Conservation (phyloP, 2,113 vertebrate genomes). For the Antechinus flavipes region DNA sequence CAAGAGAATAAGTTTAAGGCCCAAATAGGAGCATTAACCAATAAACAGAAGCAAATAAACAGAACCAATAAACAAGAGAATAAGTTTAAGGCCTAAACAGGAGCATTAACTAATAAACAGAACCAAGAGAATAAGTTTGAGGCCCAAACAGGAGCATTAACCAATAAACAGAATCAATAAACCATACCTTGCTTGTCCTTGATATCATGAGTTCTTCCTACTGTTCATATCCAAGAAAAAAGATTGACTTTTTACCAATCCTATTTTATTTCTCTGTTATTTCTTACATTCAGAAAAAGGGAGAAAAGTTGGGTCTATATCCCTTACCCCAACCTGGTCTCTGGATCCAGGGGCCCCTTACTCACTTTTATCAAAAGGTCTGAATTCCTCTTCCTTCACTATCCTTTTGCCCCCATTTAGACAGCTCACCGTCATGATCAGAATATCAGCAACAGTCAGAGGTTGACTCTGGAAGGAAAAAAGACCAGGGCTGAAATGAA, state of each 20-base stretch:
- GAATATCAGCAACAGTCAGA: slow-evolving; percentile 52
- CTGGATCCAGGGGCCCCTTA: slow-evolving; percentile 7
- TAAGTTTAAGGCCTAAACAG: too few relatives aligned
- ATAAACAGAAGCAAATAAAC: not conserved
- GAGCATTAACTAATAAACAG: too few relatives aligned
- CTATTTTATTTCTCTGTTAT: not conserved
- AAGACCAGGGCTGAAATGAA: not conserved
- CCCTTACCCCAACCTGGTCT: not conserved
- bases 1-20: too few relatives aligned
- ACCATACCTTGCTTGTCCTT: not conserved
- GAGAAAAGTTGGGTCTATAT: not conserved
- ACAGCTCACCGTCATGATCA: slow-evolving; percentile 72
- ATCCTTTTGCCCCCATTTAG: not conserved
- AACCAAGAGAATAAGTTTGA: too few relatives aligned
- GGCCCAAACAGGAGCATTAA: too few relatives aligned
- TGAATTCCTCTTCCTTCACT: slow-evolving; percentile 9
- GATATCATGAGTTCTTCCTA: not conserved
- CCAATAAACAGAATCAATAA: not conserved
- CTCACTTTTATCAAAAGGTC: slow-evolving; percentile 76
- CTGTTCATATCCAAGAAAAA: not conserved
- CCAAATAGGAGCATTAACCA: not conserved
- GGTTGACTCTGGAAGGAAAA: slow-evolving; percentile 58
- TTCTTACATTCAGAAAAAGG: not conserved
- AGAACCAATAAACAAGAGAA: too few relatives aligned
- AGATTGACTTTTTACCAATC: not conserved